A percentile compares a stretch with the other conserved stretches of the same genome.
Evolutionary conservation across 2,888 invertebrate species (phyloP).

Genomic region (Ormyrus nitidulus): DNA sequence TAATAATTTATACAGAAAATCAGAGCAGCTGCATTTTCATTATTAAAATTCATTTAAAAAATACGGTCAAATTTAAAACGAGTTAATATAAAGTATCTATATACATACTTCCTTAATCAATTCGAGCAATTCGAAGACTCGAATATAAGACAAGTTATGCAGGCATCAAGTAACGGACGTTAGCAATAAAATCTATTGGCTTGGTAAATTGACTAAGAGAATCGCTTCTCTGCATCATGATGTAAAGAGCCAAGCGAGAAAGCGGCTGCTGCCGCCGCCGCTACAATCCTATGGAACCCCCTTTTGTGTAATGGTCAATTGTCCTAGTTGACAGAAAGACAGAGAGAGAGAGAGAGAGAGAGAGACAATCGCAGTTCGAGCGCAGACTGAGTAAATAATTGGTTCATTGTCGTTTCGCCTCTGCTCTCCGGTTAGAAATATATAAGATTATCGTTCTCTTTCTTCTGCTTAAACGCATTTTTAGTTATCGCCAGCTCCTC

Average conservation of each 20-base stretch:
- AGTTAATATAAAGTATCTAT: too few relatives aligned
- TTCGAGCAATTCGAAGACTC: not conserved
- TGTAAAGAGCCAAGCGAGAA: constrained; percentile 24
- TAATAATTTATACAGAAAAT: too few relatives aligned
- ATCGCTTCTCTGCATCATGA: not conserved
- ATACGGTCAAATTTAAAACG: too few relatives aligned
- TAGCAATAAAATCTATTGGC: constrained; percentile 61
- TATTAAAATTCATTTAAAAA: too few relatives aligned
- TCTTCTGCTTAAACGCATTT: not conserved
- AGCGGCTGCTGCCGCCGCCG: not conserved
- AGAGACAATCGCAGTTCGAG: not conserved
- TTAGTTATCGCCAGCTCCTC: too few relatives aligned
- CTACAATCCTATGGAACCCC: constrained; percentile 25
- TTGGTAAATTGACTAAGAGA: constrained; percentile 33
- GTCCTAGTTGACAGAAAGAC: constrained; percentile 9
- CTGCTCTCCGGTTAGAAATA: not conserved
- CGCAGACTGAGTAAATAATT: constrained; percentile 34
- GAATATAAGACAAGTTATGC: not conserved
- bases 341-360: constrained; percentile 10
- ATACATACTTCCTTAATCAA: too few relatives aligned
- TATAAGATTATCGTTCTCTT: not conserved
- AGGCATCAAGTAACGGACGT: constrained; percentile 59
- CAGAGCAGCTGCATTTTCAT: too few relatives aligned
- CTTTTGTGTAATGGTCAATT: constrained; percentile 45
- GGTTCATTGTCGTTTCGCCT: constrained; percentile 17